Conservation (phyloP, 2,797 vertebrate species). For the Petrocephalus sullivani region DNA sequence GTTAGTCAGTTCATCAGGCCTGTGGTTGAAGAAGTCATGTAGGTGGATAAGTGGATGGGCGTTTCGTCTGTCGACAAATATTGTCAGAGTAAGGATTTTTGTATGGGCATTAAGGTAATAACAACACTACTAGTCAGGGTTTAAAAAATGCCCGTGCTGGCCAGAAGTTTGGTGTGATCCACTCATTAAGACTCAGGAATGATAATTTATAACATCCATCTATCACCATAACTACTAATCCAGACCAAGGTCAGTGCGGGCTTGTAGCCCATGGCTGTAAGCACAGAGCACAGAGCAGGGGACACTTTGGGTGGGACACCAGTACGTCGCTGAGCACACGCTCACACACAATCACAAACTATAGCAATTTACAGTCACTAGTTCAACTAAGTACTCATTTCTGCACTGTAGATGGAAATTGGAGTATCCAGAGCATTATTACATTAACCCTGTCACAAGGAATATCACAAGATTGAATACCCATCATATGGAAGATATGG, state of each 20-base stretch:
- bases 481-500: background rate
- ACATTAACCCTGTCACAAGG: background rate
- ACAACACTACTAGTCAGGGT: background rate
- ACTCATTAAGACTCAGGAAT: background rate
- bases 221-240: background rate
- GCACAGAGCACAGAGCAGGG: background rate
- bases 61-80: background rate
- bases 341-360: background rate
- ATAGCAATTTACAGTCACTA: background rate
- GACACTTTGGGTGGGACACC: background rate
- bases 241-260: background rate
- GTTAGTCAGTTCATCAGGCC: background rate
- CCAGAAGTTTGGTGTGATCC: background rate
- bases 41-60: background rate
- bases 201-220: background rate
- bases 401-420: background rate
- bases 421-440: background rate
- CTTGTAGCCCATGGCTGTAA: background rate
- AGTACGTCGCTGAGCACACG: background rate
- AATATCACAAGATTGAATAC: background rate
- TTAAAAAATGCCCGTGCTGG: background rate
- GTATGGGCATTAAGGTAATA: background rate
- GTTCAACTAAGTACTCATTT: background rate
- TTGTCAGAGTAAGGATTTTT: background rate
- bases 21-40: background rate